These are phyloP conservation scores for Chaenodraco wilsoni DNA, from an alignment of 2,797 vertebrate genomes.

Conservation along the genomic window DNA sequence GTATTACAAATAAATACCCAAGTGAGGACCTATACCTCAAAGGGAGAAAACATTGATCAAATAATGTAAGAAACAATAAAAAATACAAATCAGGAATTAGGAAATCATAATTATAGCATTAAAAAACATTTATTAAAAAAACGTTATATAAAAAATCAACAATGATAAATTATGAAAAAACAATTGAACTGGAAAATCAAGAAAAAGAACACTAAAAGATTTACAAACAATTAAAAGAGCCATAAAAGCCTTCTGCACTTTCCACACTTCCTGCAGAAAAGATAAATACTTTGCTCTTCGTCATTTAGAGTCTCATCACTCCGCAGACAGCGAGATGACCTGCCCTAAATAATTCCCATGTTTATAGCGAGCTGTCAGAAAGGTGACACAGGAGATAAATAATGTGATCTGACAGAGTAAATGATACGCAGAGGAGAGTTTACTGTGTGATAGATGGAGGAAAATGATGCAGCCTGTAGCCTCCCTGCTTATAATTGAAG, in stretches of 20 bases:
- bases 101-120: background rate
- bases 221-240: background rate
- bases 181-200: background rate
- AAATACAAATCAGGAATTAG: background rate
- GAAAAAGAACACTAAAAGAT: too few species aligned
- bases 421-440: conserved; percentile 32
- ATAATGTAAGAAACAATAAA: background rate
- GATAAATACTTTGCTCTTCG: background rate
- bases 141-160: background rate
- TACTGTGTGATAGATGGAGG: conserved; percentile 14
- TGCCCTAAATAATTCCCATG: conserved; percentile 21
- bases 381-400: conserved; percentile 29
- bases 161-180: background rate
- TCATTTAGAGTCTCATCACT: conserved; percentile 9
- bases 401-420: conserved; percentile 38
- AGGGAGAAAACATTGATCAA: background rate
- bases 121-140: background rate
- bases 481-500: background rate
- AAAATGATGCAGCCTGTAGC: conserved; percentile 1
- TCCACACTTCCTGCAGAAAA: background rate
- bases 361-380: conserved; percentile 35
- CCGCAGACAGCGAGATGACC: conserved; percentile 13
- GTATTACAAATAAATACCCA: background rate
- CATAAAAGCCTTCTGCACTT: background rate
- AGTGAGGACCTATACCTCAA: too few species aligned